Evolutionary conservation across 2,797 vertebrate species (phyloP).

Genomic region (Mionectes olivaceus): DNA sequence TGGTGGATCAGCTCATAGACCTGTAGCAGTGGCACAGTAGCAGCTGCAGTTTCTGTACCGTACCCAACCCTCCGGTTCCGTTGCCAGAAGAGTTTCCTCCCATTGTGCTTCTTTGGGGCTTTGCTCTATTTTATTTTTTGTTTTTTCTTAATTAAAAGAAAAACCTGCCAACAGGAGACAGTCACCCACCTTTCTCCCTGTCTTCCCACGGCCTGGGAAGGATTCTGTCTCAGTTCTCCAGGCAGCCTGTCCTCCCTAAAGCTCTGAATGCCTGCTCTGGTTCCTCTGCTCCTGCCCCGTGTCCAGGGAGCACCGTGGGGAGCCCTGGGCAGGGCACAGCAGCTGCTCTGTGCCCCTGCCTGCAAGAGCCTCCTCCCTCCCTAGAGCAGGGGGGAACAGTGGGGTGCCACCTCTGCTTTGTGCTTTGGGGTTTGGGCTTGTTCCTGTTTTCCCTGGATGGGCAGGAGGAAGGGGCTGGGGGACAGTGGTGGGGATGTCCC

Average conservation of each 20-base stretch:
- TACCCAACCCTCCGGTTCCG: constrained; percentile 78
- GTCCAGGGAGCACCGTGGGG: not conserved
- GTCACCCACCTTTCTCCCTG: constrained; percentile 72
- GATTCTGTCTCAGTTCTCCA: constrained; percentile 53
- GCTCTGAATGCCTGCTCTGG: constrained; percentile 12
- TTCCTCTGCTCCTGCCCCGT: constrained; percentile 29
- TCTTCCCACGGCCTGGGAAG: constrained; percentile 67
- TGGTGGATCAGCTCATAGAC: constrained; percentile 99
- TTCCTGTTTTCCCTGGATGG: not conserved
- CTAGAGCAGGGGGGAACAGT: constrained; percentile 20
- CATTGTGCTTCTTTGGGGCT: constrained; percentile 72
- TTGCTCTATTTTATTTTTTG: not conserved
- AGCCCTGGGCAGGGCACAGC: not conserved
- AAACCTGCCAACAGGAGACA: constrained; percentile 64
- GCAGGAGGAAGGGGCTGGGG: constrained; percentile 42
- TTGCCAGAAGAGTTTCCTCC: constrained; percentile 77
- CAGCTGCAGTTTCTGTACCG: constrained; percentile 83
- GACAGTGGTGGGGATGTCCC: not conserved
- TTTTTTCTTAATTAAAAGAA: not conserved
- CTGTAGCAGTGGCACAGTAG: constrained; percentile 89
- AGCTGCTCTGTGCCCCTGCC: not conserved
- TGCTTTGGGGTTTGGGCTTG: not conserved
- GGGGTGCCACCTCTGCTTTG: not conserved
- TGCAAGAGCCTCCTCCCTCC: not conserved
- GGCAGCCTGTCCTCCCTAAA: constrained; percentile 33